phyloP scores from a whole-genome alignment of 2,888 invertebrate species.

The Alviniconcha strummeri region DNA sequence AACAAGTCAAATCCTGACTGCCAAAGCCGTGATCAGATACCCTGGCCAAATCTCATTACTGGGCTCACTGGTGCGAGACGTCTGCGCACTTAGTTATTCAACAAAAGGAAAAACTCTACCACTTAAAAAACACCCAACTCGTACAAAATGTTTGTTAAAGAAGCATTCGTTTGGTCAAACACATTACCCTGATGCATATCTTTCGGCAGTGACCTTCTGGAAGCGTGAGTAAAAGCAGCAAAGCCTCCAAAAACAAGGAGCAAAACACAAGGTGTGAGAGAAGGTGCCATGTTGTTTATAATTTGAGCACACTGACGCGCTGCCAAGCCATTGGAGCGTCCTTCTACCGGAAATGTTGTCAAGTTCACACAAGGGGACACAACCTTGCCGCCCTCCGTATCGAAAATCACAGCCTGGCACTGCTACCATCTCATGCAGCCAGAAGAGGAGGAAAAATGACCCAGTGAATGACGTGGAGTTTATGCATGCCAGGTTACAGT shows the following conservation, averaged over 20 bases:
- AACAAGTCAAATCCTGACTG: no score
- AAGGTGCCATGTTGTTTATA: slow-evolving; percentile 8
- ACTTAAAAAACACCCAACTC: no score
- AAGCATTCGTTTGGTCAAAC: no score
- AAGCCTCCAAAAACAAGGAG: neutral
- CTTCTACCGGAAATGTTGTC: slow-evolving; percentile 41
- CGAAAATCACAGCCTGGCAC: no score
- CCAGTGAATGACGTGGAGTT: no score
- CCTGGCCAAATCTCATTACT: neutral
- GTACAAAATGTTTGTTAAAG: neutral
- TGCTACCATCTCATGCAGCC: no score
- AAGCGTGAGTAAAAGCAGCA: neutral
- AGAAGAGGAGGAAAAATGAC: no score
- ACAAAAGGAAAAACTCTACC: no score
- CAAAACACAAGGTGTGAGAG: neutral
- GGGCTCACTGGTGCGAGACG: neutral
- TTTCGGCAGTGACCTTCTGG: neutral
- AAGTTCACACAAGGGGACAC: slow-evolving; percentile 30
- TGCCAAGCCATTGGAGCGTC: slow-evolving; percentile 28
- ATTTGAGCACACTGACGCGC: neutral
- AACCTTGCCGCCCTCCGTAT: neutral
- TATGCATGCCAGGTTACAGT: no score
- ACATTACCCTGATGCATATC: slow-evolving; percentile 17
- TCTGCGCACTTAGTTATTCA: no score
- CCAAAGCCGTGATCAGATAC: no score